Base-by-base conservation (phyloP, 2,113 vertebrate genomes). In the Lynx canadensis region DNA sequence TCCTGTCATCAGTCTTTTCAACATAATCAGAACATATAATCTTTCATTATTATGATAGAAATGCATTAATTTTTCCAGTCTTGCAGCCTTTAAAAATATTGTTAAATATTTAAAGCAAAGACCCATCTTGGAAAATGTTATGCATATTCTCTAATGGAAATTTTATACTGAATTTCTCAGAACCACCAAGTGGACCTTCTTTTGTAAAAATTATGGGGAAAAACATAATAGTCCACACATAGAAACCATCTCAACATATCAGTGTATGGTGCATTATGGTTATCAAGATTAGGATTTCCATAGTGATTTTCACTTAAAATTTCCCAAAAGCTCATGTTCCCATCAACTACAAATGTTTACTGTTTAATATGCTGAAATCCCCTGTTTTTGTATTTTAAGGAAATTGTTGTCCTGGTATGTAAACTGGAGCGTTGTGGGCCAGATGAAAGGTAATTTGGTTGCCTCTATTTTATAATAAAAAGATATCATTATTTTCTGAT, bases 1-100 rank as follows among this genome's bases (percentile, higher is more conserved):
- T 94, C 55, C 96, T 74, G 73, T 96, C 89, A 88, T n/a, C 21
- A 36, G 0, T 91, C 25, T 91, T 95, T 96, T 68, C 52, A 97
- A 11, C 41, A 91, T 60, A 76, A 92, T n/a, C 4, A 79, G 5
- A 71, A 69, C 50, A 50, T 66, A 33, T 78, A 94, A 50, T 76
- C 55, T 89, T 97, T 94, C 66, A 95, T 91, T 96, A 97, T 96
- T 80, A 48, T 41, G 27, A 27, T 31, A 97, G 79, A 66, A 94
- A 92, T 80, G 0, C 8, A 87, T 38, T n/a, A 45, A 92, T 85
- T 96, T 98, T 74, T 95, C 55, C 89, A 97, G 82, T 83, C 96
- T 93, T 97, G 13, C 5, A 95, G 25, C 1, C 31, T 78, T 94
- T 74, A 95, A 81, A 96, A 91, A 38, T 89, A 55, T 45, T 74